Conservation (phyloP, 2,113 vertebrate species). For the Heloderma charlesbogerti region DNA sequence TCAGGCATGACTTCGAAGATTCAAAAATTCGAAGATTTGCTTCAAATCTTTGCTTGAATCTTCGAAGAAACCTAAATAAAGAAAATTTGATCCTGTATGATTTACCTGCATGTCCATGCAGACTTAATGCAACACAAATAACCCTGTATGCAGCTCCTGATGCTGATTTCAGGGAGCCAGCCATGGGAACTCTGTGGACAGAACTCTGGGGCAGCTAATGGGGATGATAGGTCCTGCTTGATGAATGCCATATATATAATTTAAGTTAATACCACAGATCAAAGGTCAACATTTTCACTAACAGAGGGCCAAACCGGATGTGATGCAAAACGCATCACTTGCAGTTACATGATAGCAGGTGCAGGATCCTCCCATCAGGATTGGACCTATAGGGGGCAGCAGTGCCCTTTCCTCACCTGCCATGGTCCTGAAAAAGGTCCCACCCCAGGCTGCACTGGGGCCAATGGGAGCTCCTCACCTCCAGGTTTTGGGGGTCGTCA, state of each 20-base stretch:
- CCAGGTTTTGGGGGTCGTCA: no score
- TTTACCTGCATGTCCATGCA: not conserved
- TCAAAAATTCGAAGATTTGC: no score
- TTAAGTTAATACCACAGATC: no score
- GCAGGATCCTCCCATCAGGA: not conserved
- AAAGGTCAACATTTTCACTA: not conserved
- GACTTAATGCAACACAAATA: not conserved
- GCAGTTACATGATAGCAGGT: not conserved
- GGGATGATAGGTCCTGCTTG: no score
- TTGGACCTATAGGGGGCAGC: not conserved
- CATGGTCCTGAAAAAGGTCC: not conserved
- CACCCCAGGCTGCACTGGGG: no score
- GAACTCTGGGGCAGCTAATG: not conserved
- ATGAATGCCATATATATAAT: no score
- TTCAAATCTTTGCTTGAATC: no score
- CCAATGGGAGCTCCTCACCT: no score
- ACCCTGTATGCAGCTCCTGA: not conserved
- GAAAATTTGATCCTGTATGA: conserved; percentile 9
- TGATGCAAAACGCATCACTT: not conserved
- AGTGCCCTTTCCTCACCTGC: not conserved
- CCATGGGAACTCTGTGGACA: not conserved
- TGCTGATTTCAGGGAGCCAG: not conserved
- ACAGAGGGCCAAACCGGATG: not conserved
- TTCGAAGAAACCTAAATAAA: not conserved
- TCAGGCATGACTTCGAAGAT: no score